These are phyloP conservation scores for Calephelis nemesis DNA, from an alignment of 1,140 invertebrate species.

Conservation along the genomic window DNA sequence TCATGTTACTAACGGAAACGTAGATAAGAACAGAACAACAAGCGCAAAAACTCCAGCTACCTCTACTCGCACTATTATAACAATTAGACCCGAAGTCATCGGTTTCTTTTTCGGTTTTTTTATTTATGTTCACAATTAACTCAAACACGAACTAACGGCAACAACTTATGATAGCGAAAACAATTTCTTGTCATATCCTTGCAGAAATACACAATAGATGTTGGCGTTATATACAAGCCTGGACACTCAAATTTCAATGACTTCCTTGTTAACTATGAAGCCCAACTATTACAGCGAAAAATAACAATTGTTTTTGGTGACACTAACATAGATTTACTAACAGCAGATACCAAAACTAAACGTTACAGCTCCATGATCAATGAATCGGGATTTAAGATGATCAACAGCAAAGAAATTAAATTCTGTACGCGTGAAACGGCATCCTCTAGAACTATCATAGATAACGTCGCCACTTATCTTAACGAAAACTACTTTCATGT, in stretches of 20 bases:
- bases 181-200: conserved; percentile 25
- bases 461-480: too few relatives aligned
- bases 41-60: conserved; percentile 13
- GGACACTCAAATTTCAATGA: conserved; percentile 20
- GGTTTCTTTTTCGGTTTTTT: conserved; percentile 21
- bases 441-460: too few relatives aligned
- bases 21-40: conserved; percentile 22
- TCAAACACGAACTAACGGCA: conserved; percentile 19
- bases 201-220: conserved; percentile 19
- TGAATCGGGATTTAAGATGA: conserved; percentile 16
- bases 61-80: conserved; percentile 22
- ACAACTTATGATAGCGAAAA: conserved; percentile 17
- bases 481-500: too few relatives aligned
- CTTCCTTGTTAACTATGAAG: not conserved
- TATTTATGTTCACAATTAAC: conserved; percentile 19
- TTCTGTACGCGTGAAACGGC: conserved; percentile 19
- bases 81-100: conserved; percentile 10
- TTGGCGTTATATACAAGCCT: conserved; percentile 25
- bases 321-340: conserved; percentile 19
- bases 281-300: conserved; percentile 14
- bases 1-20: conserved; percentile 18
- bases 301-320: conserved; percentile 24
- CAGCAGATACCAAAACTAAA: not conserved
- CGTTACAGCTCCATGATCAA: conserved; percentile 15
- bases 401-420: conserved; percentile 14